Evolutionary conservation across 1,140 invertebrate species (phyloP).

Genomic region (Hycleus cichorii): DNA sequence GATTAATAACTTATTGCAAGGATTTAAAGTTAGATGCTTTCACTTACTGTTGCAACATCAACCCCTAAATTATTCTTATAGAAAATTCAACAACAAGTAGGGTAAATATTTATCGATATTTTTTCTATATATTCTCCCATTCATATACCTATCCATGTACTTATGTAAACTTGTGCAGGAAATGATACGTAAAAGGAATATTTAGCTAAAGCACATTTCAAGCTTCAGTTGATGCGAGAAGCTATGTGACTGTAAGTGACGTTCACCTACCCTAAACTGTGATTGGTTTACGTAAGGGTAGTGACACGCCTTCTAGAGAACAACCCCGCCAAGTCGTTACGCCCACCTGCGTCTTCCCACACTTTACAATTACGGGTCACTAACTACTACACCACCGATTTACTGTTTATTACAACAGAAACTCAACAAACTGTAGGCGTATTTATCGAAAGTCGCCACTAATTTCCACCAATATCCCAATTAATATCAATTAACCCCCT

Average conservation of each 20-base stretch:
- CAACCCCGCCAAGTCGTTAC: constrained; percentile 31
- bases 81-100: neutral
- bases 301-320: constrained; percentile 21
- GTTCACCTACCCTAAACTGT: constrained; percentile 20
- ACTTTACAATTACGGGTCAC: constrained; percentile 37
- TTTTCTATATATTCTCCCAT: neutral
- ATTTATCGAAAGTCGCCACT: no score
- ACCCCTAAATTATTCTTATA: no score
- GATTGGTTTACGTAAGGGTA: constrained; percentile 19
- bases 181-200: constrained; percentile 17
- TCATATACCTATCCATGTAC: neutral
- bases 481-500: no score
- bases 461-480: no score
- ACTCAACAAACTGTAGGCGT: constrained; percentile 1
- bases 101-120: neutral
- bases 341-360: constrained; percentile 36
- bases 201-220: constrained; percentile 32
- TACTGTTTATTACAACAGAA: constrained; percentile 20
- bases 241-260: constrained; percentile 35
- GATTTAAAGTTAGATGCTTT: constrained; percentile 16
- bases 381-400: constrained; percentile 27
- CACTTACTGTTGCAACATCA: neutral
- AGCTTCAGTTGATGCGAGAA: constrained; percentile 32
- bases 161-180: constrained; percentile 1
- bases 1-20: constrained; percentile 25